These are phyloP conservation scores for Tinamus guttatus DNA, from an alignment of 2,113 vertebrate species.

Conservation along the genomic window DNA sequence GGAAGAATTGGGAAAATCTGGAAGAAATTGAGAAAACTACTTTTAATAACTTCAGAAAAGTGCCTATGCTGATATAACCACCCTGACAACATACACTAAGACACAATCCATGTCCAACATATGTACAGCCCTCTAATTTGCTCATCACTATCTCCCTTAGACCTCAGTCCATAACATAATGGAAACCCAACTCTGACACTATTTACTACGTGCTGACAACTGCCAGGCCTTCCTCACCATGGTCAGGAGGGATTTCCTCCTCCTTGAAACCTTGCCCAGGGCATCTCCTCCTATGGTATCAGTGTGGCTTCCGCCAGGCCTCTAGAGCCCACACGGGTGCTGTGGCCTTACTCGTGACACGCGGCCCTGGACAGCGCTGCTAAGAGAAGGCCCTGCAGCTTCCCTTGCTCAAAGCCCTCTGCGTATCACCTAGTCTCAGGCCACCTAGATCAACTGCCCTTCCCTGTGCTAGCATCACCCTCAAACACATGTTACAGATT, in stretches of 20 bases:
- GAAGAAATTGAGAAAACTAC: too few relatives aligned
- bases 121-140: background rate
- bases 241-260: background rate
- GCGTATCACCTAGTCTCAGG: background rate
- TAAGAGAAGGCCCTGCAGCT: background rate
- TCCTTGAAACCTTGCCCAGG: background rate
- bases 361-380: background rate
- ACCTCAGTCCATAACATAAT: background rate
- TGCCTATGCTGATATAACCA: background rate
- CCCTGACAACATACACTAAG: background rate
- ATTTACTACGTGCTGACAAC: background rate
- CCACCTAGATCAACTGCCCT: background rate
- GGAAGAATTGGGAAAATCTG: too few relatives aligned
- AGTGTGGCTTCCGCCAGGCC: background rate
- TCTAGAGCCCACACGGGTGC: rapidly evolving
- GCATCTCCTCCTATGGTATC: background rate
- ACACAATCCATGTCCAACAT: rapidly evolving
- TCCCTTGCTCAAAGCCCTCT: background rate
- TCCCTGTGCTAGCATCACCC: background rate
- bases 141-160: background rate
- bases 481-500: constrained; percentile 9
- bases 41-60: too few relatives aligned
- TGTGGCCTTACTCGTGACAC: background rate
- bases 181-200: background rate
- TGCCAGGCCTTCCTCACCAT: background rate